Evolutionary conservation across 2,888 invertebrate genomes (phyloP).

Genomic region (Aphodius sticticus): DNA sequence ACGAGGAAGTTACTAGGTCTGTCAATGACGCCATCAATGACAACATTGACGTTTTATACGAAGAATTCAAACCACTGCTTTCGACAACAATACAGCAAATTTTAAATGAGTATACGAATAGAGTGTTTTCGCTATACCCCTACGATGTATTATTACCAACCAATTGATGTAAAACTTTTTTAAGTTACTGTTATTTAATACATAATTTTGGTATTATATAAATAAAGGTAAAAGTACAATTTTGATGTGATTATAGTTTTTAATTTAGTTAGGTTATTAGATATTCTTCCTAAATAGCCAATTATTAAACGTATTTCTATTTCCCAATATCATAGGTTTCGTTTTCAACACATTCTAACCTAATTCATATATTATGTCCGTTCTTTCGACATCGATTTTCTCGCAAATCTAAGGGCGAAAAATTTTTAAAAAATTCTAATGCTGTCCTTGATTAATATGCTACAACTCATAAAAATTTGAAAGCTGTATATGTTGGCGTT

Average conservation of each 20-base stretch:
- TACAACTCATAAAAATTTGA: too few species aligned
- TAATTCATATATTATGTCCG: too few species aligned
- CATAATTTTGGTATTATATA: background rate
- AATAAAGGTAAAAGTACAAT: background rate
- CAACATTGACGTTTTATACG: slow-evolving; percentile 48
- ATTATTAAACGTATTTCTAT: too few species aligned
- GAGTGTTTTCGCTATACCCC: slow-evolving; percentile 28
- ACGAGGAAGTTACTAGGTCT: slow-evolving; percentile 48
- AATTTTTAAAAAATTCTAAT: too few species aligned
- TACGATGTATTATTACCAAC: slow-evolving; percentile 29
- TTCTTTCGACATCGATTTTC: too few species aligned
- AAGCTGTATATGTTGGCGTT: too few species aligned
- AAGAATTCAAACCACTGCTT: slow-evolving; percentile 29
- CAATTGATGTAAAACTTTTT: background rate
- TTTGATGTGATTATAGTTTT: background rate
- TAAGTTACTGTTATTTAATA: slow-evolving; percentile 1
- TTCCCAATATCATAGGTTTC: too few species aligned
- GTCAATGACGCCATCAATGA: slow-evolving; percentile 56
- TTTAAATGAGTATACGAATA: slow-evolving; percentile 26
- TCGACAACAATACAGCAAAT: slow-evolving; percentile 25
- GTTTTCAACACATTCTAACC: too few species aligned
- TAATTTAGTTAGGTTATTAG: background rate
- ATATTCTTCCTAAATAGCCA: too few species aligned
- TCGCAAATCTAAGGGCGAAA: too few species aligned
- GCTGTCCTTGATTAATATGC: too few species aligned